Percentiles rank a stretch among this genome's conserved stretches.
Evolutionary conservation across 2,797 vertebrate genomes (phyloP).

Genomic region (Hyperoplus immaculatus): DNA sequence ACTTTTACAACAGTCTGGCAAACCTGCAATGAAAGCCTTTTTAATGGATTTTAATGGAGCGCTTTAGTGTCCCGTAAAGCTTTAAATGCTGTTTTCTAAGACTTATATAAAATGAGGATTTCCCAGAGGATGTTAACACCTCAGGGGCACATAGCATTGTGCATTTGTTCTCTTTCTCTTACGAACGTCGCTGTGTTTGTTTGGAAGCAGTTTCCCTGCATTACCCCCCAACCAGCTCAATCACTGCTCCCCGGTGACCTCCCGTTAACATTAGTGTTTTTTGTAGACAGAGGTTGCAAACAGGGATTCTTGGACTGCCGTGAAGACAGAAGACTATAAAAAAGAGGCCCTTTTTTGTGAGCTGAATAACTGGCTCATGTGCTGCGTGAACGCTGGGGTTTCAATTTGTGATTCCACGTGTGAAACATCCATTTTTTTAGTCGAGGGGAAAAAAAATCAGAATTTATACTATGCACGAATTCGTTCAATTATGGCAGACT

Average conservation of each 20-base stretch:
- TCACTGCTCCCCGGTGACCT: slow-evolving; percentile 59
- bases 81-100: slow-evolving; percentile 54
- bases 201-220: slow-evolving; percentile 49
- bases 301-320: slow-evolving; percentile 33
- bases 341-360: slow-evolving; percentile 25
- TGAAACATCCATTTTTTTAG: not conserved
- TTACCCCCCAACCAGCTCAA: slow-evolving; percentile 39
- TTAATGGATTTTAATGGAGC: slow-evolving; percentile 55
- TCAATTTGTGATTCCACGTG: slow-evolving; percentile 15
- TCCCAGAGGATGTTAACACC: slow-evolving; percentile 55
- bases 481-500: not conserved
- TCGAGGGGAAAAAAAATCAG: not conserved
- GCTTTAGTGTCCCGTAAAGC: slow-evolving; percentile 64
- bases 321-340: slow-evolving; percentile 26
- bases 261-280: slow-evolving; percentile 58
- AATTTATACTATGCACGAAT: not conserved
- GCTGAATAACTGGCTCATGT: slow-evolving; percentile 25
- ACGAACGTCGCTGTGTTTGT: slow-evolving; percentile 45
- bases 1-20: slow-evolving; percentile 28
- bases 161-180: slow-evolving; percentile 47
- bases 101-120: slow-evolving; percentile 60
- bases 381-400: slow-evolving; percentile 12
- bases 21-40: slow-evolving; percentile 48
- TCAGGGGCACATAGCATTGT: slow-evolving; percentile 38
- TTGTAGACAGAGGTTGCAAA: slow-evolving; percentile 50